Evolutionary conservation across 2,113 vertebrate species (phyloP).

Genomic region (Aptenodytes forsteri): DNA sequence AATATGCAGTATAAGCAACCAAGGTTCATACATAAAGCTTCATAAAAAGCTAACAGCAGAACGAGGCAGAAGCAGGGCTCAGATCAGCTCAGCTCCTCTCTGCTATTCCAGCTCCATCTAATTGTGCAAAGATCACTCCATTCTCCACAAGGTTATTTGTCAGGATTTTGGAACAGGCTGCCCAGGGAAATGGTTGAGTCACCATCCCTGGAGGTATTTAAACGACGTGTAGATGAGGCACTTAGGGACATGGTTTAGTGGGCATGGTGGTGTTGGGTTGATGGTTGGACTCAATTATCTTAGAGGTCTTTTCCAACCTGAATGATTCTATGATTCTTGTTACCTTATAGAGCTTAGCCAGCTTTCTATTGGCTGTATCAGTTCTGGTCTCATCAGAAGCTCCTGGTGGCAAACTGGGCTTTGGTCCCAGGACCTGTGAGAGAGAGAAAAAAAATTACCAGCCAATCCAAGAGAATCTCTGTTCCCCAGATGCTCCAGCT

Average conservation of each 20-base stretch:
- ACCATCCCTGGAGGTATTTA: too few species aligned
- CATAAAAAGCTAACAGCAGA: background rate
- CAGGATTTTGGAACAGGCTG: background rate
- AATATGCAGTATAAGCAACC: background rate
- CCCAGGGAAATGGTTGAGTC: too few species aligned
- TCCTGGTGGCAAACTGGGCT: slow-evolving; percentile 85
- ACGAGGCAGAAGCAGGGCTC: background rate
- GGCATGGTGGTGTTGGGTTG: too few species aligned
- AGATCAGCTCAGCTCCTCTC: background rate
- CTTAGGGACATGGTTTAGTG: too few species aligned
- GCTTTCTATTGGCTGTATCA: slow-evolving; percentile 87
- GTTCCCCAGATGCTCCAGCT: background rate
- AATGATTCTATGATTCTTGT: background rate
- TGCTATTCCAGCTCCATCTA: background rate
- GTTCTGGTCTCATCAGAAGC: slow-evolving; percentile 78
- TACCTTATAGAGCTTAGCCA: slow-evolving; percentile 98
- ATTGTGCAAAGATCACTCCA: background rate
- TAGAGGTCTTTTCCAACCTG: too few species aligned
- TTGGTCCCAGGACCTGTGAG: slow-evolving; percentile 88
- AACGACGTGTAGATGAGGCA: too few species aligned
- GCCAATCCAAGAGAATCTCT: background rate
- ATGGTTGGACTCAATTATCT: too few species aligned
- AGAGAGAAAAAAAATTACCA: background rate
- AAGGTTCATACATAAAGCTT: background rate
- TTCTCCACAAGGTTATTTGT: background rate